These are phyloP conservation scores for Thymelicus sylvestris DNA, from an alignment of 2,888 invertebrate genomes.

Conservation along the genomic window DNA sequence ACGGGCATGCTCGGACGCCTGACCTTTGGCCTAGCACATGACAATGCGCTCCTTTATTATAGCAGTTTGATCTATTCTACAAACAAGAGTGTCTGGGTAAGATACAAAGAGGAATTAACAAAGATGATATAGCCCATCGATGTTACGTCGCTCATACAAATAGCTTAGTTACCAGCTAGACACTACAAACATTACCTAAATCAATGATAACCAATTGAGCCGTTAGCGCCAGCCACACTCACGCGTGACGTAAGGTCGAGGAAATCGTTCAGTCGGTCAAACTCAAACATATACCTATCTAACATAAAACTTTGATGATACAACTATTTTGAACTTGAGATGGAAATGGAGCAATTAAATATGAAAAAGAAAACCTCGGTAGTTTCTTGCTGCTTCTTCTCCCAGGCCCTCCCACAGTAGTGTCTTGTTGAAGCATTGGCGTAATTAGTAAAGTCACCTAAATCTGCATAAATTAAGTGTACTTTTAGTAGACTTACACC, in stretches of 20 bases:
- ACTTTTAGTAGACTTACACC: too few relatives aligned
- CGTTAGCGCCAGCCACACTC: neutral
- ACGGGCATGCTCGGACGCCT: neutral
- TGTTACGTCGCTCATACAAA: neutral
- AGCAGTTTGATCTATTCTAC: neutral
- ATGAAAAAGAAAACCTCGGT: too few relatives aligned
- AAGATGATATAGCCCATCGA: neutral
- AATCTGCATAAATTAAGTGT: too few relatives aligned
- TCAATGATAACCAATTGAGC: constrained; percentile 11
- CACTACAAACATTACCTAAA: constrained; percentile 8
- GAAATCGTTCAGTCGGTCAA: neutral
- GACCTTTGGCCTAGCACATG: neutral
- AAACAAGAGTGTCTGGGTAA: neutral
- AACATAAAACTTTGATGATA: too few relatives aligned
- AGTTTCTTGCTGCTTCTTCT: too few relatives aligned
- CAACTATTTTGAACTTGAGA: too few relatives aligned
- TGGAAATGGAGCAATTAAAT: too few relatives aligned
- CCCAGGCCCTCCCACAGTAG: too few relatives aligned
- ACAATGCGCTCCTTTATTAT: neutral
- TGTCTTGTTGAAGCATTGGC: too few relatives aligned
- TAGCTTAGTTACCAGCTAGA: constrained; percentile 1
- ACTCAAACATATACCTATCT: too few relatives aligned
- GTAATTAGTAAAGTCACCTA: too few relatives aligned
- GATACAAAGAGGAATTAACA: neutral
- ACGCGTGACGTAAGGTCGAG: neutral